phyloP scores from a whole-genome alignment of 2,113 vertebrate genomes.

The Nothoprocta perdicaria region DNA sequence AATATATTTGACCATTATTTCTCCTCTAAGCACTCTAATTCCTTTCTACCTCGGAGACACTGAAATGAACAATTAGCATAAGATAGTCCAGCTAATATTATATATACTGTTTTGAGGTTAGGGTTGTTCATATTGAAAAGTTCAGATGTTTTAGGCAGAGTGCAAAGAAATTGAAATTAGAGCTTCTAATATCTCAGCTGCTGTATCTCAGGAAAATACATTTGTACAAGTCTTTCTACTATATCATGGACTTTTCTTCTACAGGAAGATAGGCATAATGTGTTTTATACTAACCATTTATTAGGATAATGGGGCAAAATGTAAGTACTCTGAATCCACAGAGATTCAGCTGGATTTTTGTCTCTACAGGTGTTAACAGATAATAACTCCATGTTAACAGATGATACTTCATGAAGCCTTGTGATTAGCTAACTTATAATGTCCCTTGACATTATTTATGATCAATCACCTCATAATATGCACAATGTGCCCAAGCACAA shows the following conservation, averaged over 20 bases:
- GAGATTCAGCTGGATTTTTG: neutral
- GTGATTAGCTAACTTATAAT: neutral
- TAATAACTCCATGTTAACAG: neutral
- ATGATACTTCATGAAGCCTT: neutral
- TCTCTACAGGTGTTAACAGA: neutral
- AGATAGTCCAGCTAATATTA: conserved; percentile 10
- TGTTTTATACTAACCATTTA: neutral
- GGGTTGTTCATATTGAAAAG: neutral
- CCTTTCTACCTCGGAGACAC: conserved; percentile 52
- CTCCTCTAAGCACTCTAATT: conserved; percentile 73
- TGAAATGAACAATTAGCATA: conserved; percentile 60
- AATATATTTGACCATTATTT: conserved; percentile 63
- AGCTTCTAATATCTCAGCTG: neutral
- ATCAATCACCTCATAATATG: neutral
- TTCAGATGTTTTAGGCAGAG: neutral
- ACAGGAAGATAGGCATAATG: neutral
- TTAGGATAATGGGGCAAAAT: neutral
- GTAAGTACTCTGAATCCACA: neutral
- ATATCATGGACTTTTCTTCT: neutral
- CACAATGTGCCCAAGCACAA: neutral
- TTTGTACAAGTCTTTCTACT: neutral
- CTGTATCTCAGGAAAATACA: neutral
- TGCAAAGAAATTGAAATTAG: neutral
- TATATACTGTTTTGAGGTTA: conserved; percentile 57
- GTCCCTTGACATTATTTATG: neutral